These are phyloP conservation scores for Eriocheir sinensis DNA, from an alignment of 1,140 invertebrate species.

Conservation along the genomic window DNA sequence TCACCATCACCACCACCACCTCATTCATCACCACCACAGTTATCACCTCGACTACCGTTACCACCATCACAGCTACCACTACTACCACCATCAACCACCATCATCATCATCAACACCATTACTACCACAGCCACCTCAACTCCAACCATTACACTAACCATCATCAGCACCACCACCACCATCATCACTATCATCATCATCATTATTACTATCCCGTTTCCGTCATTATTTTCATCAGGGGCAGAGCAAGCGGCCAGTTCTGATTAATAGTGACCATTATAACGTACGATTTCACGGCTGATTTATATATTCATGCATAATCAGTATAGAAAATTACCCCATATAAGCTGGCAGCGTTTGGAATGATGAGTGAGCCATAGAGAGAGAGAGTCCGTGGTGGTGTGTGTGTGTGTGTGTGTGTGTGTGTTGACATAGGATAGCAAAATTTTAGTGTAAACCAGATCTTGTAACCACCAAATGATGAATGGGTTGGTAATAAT, in stretches of 20 bases:
- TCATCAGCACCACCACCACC: not conserved
- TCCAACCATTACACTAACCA: not conserved
- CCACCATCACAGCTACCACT: not conserved
- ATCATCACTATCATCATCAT: not conserved
- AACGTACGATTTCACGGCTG: slow-evolving; percentile 32
- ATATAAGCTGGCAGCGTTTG: not conserved
- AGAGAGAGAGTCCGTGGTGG: not conserved
- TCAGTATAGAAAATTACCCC: slow-evolving; percentile 31
- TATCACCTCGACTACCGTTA: not conserved
- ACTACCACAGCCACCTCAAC: not conserved
- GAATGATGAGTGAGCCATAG: not conserved
- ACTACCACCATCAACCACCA: too few species aligned
- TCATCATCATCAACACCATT: not conserved
- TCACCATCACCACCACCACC: not conserved
- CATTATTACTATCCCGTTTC: not conserved
- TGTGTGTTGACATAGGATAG: not conserved
- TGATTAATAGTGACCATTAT: not conserved
- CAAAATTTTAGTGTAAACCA: not conserved
- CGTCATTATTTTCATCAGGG: not conserved
- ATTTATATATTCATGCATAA: slow-evolving; percentile 44
- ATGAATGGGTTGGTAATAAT: not conserved
- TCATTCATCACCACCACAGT: not conserved
- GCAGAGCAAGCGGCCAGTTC: not conserved
- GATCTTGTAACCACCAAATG: not conserved
- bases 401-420: slow-evolving; percentile 25